A percentile compares a stretch with the other conserved stretches of the same genome.
Evolutionary conservation across 2,113 vertebrate genomes (phyloP).

Genomic region (Centropus bengalensis): DNA sequence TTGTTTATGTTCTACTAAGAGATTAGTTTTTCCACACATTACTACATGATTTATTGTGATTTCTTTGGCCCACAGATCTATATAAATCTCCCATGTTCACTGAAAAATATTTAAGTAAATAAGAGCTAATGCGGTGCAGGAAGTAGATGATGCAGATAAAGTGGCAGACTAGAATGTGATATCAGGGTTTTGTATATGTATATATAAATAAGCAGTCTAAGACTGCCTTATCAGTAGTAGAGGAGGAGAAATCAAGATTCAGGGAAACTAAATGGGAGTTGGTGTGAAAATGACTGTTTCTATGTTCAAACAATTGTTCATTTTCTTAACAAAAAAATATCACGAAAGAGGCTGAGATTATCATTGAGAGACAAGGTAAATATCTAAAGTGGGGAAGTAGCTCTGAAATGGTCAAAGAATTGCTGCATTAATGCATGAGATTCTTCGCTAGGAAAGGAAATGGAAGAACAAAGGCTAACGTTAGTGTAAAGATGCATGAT

Average conservation of each 20-base stretch:
- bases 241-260: background rate
- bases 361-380: background rate
- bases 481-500: background rate
- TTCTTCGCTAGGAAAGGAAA: background rate
- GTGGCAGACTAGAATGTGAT: background rate
- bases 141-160: background rate
- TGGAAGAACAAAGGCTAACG: background rate
- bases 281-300: background rate
- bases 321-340: background rate
- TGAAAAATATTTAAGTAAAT: background rate
- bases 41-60: background rate
- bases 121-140: background rate
- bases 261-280: background rate
- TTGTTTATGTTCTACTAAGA: background rate
- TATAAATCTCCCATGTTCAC: background rate
- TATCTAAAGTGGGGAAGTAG: background rate
- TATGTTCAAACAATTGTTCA: background rate
- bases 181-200: background rate
- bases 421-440: background rate
- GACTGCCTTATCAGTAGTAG: background rate
- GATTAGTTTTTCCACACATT: background rate
- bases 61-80: background rate
- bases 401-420: background rate
- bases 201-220: background rate
- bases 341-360: background rate